Evolutionary conservation across 1,140 invertebrate genomes (phyloP).

Genomic region (Pseudomyrmex cubaensis): DNA sequence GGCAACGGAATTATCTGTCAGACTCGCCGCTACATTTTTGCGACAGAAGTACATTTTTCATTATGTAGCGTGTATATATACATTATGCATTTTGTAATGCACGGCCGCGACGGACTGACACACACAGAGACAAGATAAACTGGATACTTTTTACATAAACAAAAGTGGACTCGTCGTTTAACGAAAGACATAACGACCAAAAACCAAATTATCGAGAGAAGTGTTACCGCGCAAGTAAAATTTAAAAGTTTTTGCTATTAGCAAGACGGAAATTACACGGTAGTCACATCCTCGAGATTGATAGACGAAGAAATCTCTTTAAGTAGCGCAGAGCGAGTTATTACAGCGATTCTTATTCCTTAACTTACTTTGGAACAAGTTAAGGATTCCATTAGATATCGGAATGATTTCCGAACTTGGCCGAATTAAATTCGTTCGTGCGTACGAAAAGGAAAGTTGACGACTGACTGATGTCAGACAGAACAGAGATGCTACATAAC

Average conservation of each 20-base stretch:
- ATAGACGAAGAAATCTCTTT: not conserved
- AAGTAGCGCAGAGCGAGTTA: not conserved
- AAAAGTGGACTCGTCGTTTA: slow-evolving; percentile 7
- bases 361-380: slow-evolving; percentile 43
- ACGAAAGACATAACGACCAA: not conserved
- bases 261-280: slow-evolving; percentile 14
- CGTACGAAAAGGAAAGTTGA: not conserved
- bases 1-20: slow-evolving; percentile 51
- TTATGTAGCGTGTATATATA: slow-evolving; percentile 26
- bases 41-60: slow-evolving; percentile 50
- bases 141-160: not conserved
- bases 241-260: not conserved
- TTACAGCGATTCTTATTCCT: slow-evolving; percentile 21
- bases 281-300: not conserved
- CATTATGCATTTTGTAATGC: slow-evolving; percentile 40
- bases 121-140: not conserved
- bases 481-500: not conserved
- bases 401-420: slow-evolving; percentile 54
- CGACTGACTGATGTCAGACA: no score
- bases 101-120: not conserved
- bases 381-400: slow-evolving; percentile 48
- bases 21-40: slow-evolving; percentile 30
- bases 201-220: slow-evolving; percentile 6
- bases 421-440: slow-evolving; percentile 61
- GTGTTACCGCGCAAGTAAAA: not conserved